Percentiles rank a stretch among this genome's conserved stretches.
phyloP scores from a whole-genome alignment of 1,140 invertebrate species.

The Zeugodacus cucurbitae region DNA sequence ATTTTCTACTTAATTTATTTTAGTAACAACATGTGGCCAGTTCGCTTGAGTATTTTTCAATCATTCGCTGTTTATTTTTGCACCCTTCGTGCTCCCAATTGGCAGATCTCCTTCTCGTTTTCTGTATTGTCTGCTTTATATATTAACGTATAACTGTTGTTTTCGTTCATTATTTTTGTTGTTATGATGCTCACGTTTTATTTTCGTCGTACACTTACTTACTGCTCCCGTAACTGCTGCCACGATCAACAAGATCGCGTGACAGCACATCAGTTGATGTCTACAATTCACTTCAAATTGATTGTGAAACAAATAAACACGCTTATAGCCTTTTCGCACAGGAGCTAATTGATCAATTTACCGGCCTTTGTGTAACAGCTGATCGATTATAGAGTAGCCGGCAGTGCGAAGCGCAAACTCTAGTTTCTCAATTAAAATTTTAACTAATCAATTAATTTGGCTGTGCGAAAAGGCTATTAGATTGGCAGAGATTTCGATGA shows the following conservation, averaged over 20 bases:
- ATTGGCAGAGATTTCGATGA: too few relatives aligned
- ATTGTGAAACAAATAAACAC: background rate
- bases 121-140: background rate
- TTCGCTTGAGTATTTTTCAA: background rate
- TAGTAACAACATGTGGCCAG: background rate
- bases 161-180: background rate
- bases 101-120: background rate
- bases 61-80: background rate
- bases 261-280: conserved; percentile 5
- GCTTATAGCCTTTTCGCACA: too few relatives aligned
- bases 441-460: too few relatives aligned
- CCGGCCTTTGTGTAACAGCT: too few relatives aligned
- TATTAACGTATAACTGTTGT: background rate
- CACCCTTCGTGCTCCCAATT: background rate
- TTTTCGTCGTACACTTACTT: background rate
- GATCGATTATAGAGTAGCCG: too few relatives aligned
- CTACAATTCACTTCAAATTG: background rate
- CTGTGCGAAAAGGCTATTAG: too few relatives aligned
- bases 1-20: conserved; percentile 16
- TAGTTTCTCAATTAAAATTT: too few relatives aligned
- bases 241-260: conserved; percentile 25
- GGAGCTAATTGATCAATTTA: too few relatives aligned
- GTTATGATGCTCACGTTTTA: conserved; percentile 19
- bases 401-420: too few relatives aligned
- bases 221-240: background rate